Evolutionary conservation across 2,113 vertebrate species (phyloP).

Genomic region (Cricetomys ansorgei): DNA sequence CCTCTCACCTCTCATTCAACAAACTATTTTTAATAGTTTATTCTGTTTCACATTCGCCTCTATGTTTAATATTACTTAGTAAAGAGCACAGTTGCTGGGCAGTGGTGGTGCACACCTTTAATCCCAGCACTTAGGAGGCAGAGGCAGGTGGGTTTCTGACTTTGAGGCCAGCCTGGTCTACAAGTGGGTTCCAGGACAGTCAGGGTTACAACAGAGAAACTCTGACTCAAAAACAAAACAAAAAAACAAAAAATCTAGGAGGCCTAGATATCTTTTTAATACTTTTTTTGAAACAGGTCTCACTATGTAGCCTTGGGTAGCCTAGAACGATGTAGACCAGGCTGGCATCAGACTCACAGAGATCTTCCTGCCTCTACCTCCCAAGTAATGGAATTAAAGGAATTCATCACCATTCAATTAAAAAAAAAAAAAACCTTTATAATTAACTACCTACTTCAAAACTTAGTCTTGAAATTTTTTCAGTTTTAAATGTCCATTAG

Average conservation of each 20-base stretch:
- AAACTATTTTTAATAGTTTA: neutral
- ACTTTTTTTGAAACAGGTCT: neutral
- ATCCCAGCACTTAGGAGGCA: too few relatives aligned
- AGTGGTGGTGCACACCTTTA: too few relatives aligned
- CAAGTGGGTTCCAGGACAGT: too few relatives aligned
- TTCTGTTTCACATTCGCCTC: neutral
- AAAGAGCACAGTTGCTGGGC: neutral
- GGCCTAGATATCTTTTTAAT: neutral
- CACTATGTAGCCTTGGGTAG: neutral
- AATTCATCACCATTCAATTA: neutral
- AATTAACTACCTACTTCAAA: conserved; percentile 9
- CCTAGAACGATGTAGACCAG: neutral
- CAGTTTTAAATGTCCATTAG: conserved; percentile 33
- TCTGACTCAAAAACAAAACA: too few relatives aligned
- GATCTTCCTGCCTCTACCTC: neutral
- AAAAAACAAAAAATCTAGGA: too few relatives aligned
- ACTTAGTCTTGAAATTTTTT: too few relatives aligned
- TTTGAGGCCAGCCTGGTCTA: too few relatives aligned
- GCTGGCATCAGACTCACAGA: neutral
- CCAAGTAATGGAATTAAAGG: neutral
- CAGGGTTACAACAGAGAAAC: too few relatives aligned
- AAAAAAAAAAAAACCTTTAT: neutral
- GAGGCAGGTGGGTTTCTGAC: too few relatives aligned
- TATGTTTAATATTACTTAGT: neutral
- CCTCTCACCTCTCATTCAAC: neutral